These are phyloP conservation scores for Phorcus lineatus DNA, from an alignment of 2,888 invertebrate genomes.

Conservation along the genomic window DNA sequence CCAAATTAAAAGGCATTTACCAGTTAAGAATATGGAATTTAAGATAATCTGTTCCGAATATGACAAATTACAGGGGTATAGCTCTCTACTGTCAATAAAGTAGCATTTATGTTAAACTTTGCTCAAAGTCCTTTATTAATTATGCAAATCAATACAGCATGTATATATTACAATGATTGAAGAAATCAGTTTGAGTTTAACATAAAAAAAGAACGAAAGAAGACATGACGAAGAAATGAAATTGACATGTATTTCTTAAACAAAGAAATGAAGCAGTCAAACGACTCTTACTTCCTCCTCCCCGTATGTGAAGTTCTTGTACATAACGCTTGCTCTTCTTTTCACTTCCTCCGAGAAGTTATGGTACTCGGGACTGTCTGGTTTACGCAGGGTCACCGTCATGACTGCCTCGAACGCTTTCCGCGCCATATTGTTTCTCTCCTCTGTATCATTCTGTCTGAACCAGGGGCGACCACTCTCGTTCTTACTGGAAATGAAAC, in stretches of 20 bases:
- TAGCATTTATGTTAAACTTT: too few relatives aligned
- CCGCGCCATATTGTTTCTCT: slow-evolving; percentile 83
- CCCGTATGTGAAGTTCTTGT: slow-evolving; percentile 60
- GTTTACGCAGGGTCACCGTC: slow-evolving; percentile 65
- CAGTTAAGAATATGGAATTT: too few relatives aligned
- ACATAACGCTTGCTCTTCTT: slow-evolving; percentile 47
- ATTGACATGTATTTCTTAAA: not conserved
- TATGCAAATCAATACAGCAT: too few relatives aligned
- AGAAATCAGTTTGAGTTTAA: too few relatives aligned
- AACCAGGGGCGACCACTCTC: slow-evolving; percentile 85
- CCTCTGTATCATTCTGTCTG: slow-evolving; percentile 85
- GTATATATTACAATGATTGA: too few relatives aligned
- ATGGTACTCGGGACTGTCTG: slow-evolving; percentile 60
- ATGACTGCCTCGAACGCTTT: slow-evolving; percentile 65
- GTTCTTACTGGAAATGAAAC: slow-evolving; percentile 59
- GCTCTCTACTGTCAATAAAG: too few relatives aligned
- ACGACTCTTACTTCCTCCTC: slow-evolving; percentile 54
- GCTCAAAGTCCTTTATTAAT: too few relatives aligned
- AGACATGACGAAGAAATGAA: not conserved
- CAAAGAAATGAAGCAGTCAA: too few relatives aligned
- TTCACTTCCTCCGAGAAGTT: slow-evolving; percentile 62
- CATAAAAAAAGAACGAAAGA: not conserved
- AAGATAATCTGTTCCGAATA: too few relatives aligned
- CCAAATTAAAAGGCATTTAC: too few relatives aligned
- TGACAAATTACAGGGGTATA: too few relatives aligned